Conservation (phyloP, 2,888 invertebrate species). For the Leptinotarsa juncta region DNA sequence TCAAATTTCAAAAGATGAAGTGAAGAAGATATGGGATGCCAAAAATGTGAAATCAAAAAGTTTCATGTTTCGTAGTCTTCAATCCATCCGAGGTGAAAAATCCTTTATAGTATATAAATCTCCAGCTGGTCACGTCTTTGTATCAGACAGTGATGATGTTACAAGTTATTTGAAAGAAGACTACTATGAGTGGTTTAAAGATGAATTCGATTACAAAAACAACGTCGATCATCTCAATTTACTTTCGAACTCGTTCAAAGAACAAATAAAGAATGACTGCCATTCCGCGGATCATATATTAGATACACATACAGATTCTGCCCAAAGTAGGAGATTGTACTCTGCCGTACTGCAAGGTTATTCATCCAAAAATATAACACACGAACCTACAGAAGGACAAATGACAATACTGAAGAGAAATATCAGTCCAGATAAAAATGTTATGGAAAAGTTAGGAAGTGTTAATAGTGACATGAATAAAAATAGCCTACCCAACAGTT, state of each 20-base stretch:
- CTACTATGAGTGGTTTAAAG: constrained; percentile 41
- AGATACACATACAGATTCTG: constrained; percentile 39
- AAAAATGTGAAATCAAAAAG: constrained; percentile 40
- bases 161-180: constrained; percentile 41
- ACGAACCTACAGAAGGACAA: constrained; percentile 37
- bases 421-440: constrained; percentile 30
- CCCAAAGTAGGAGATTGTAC: constrained; percentile 55
- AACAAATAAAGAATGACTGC: constrained; percentile 44
- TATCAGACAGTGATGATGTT: constrained; percentile 52
- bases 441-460: constrained; percentile 39
- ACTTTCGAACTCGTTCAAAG: constrained; percentile 50
- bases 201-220: constrained; percentile 27
- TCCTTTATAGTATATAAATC: constrained; percentile 55
- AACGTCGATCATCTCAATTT: constrained; percentile 37
- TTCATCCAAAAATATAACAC: constrained; percentile 42
- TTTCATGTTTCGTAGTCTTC: constrained; percentile 40
- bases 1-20: constrained; percentile 47
- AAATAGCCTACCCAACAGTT: constrained; percentile 28
- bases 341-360: constrained; percentile 64
- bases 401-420: constrained; percentile 44
- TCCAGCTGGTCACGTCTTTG: constrained; percentile 55
- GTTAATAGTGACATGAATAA: constrained; percentile 36
- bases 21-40: constrained; percentile 57
- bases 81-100: constrained; percentile 45
- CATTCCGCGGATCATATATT: constrained; percentile 19